These are phyloP conservation scores for Chironomus striatipennis DNA, from an alignment of 1,140 invertebrate genomes.

Conservation along the genomic window DNA sequence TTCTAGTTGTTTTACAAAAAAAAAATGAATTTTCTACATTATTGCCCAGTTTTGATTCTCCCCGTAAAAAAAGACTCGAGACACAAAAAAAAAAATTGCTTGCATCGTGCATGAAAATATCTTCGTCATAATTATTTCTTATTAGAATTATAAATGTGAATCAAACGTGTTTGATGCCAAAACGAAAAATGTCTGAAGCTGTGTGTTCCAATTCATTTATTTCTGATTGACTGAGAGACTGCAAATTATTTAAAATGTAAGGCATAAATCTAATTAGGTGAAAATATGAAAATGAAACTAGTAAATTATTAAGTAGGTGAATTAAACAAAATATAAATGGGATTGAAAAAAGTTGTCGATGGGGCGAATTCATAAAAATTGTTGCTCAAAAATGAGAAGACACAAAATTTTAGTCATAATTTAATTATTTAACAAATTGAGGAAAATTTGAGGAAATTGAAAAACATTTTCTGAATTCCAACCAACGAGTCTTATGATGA, in stretches of 20 bases:
- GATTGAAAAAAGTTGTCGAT: neutral
- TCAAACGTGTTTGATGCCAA: slow-evolving; percentile 18
- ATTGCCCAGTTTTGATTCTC: slow-evolving; percentile 5
- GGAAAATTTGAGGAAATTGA: no score
- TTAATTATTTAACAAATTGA: no score
- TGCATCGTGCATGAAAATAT: neutral
- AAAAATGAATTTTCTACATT: neutral
- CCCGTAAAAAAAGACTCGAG: neutral
- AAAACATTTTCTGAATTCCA: no score
- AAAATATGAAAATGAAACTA: slow-evolving; percentile 6
- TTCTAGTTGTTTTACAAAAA: neutral
- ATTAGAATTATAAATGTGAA: neutral
- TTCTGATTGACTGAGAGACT: slow-evolving; percentile 21
- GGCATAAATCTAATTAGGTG: neutral
- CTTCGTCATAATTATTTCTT: neutral
- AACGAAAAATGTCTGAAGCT: slow-evolving; percentile 11
- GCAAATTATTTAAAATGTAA: neutral
- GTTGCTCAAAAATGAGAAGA: neutral
- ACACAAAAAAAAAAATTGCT: neutral
- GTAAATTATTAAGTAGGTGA: slow-evolving; percentile 14
- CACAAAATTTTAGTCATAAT: neutral
- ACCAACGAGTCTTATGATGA: no score
- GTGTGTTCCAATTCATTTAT: slow-evolving; percentile 2
- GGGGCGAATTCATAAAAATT: slow-evolving; percentile 7
- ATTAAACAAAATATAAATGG: neutral